Conservation (phyloP, 2,797 vertebrate genomes). For the Helostoma temminkii region DNA sequence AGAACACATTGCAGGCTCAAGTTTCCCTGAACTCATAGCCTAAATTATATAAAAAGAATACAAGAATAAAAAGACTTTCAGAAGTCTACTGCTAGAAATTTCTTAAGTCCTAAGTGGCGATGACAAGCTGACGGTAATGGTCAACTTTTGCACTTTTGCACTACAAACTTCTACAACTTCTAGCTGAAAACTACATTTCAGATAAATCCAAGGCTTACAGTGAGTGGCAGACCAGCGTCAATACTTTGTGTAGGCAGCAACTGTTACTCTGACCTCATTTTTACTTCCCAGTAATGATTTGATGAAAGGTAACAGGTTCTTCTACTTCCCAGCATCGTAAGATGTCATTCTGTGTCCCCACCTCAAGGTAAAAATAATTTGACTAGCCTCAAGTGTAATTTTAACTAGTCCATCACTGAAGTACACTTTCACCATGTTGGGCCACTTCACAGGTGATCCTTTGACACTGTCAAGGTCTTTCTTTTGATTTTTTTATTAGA, state of each 20-base stretch:
- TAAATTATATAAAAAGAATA: too few relatives aligned
- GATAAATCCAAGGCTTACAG: slow-evolving; percentile 28
- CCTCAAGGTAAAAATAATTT: slow-evolving; percentile 33
- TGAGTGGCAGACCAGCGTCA: background rate
- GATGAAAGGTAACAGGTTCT: slow-evolving; percentile 10
- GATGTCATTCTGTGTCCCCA: slow-evolving; percentile 11
- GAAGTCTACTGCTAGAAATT: slow-evolving; percentile 2
- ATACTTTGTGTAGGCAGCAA: slow-evolving; percentile 13
- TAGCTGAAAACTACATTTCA: slow-evolving; percentile 18
- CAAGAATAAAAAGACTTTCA: slow-evolving; percentile 2
- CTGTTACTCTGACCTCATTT: slow-evolving; percentile 29
- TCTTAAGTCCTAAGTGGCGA: slow-evolving; percentile 7
- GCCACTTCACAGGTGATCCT: slow-evolving; percentile 16
- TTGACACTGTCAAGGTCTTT: slow-evolving; percentile 7
- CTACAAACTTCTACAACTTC: slow-evolving; percentile 29
- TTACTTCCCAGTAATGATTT: slow-evolving; percentile 16
- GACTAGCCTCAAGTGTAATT: slow-evolving; percentile 30
- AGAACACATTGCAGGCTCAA: slow-evolving; percentile 4
- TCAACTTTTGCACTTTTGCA: slow-evolving; percentile 22
- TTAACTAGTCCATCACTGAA: slow-evolving; percentile 16
- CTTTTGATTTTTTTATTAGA: slow-evolving; percentile 16
- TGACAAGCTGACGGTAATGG: slow-evolving; percentile 41
- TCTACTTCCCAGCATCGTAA: slow-evolving; percentile 11
- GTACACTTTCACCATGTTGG: background rate
- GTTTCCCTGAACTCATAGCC: background rate